Conservation (phyloP, 2,113 vertebrate species). For the Tylochromis polylepis region DNA sequence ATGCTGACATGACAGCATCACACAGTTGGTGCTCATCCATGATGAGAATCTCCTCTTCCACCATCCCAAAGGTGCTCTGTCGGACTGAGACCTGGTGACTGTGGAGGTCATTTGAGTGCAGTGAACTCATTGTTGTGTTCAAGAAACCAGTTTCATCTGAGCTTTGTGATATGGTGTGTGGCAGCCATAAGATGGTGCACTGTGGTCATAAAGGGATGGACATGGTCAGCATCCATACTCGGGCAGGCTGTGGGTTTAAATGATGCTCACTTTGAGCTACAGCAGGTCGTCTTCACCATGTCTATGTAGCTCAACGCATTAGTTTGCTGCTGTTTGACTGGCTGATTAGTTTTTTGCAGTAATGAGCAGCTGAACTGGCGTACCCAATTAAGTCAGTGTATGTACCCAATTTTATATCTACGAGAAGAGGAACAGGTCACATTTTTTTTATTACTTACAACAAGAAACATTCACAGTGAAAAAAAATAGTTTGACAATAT, state of each 20-base stretch:
- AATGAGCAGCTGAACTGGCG: not conserved
- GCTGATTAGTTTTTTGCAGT: not conserved
- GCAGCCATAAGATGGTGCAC: not conserved
- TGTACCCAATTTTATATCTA: not conserved
- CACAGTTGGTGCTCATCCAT: not conserved
- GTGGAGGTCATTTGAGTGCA: not conserved
- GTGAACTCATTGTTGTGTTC: not conserved
- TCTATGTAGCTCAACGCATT: not conserved
- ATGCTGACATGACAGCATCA: not conserved
- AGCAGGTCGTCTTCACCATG: not conserved
- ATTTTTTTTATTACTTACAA: not conserved
- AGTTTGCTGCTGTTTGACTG: not conserved
- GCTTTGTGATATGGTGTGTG: not conserved
- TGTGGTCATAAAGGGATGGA: not conserved
- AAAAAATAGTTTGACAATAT: not conserved
- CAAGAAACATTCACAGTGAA: not conserved
- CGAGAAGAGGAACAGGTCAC: not conserved
- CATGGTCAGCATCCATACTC: not conserved
- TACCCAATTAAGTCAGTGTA: not conserved
- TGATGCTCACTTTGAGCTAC: not conserved
- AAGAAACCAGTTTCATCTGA: not conserved
- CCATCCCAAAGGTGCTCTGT: not conserved
- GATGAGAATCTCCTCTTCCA: not conserved
- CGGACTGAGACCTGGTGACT: not conserved
- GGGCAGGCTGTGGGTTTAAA: not conserved